Evolutionary conservation across 2,113 vertebrate genomes (phyloP).

Genomic region (Gavialis gangeticus): DNA sequence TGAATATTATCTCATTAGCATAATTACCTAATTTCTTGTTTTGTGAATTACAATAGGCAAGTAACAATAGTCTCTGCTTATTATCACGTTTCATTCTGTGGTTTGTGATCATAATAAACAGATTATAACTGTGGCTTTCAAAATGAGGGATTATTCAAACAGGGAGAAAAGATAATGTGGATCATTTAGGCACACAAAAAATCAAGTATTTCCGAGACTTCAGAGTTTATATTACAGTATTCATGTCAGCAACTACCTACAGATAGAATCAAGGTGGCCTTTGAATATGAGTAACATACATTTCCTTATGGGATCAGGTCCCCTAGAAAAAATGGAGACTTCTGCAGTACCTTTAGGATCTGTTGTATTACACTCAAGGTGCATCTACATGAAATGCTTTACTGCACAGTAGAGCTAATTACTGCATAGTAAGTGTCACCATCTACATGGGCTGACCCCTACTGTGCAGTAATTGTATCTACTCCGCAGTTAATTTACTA

Average conservation of each 20-base stretch:
- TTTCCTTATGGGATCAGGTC: too few species aligned
- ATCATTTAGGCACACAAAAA: neutral
- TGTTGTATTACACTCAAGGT: too few species aligned
- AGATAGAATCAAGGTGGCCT: neutral
- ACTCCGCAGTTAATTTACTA: too few species aligned
- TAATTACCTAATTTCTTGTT: slow-evolving; percentile 66
- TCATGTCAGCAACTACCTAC: neutral
- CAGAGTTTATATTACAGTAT: neutral
- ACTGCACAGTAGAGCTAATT: too few species aligned
- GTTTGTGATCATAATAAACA: slow-evolving; percentile 42
- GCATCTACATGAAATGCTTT: too few species aligned
- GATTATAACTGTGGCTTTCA: slow-evolving; percentile 12
- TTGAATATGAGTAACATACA: too few species aligned
- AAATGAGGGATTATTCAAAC: neutral
- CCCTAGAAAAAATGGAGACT: neutral
- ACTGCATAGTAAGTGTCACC: too few species aligned
- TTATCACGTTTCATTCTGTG: slow-evolving; percentile 21
- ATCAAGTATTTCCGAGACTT: neutral
- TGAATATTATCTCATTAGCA: slow-evolving; percentile 63
- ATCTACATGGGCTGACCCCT: too few species aligned
- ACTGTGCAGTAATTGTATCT: too few species aligned
- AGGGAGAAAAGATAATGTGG: neutral
- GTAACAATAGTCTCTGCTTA: slow-evolving; percentile 36
- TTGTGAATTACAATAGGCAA: slow-evolving; percentile 53
- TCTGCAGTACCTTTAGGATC: too few species aligned